Percentiles rank a stretch among this genome's conserved stretches.
These are phyloP conservation scores for Rissa tridactyla DNA, from an alignment of 2,113 vertebrate genomes.

Conservation along the genomic window DNA sequence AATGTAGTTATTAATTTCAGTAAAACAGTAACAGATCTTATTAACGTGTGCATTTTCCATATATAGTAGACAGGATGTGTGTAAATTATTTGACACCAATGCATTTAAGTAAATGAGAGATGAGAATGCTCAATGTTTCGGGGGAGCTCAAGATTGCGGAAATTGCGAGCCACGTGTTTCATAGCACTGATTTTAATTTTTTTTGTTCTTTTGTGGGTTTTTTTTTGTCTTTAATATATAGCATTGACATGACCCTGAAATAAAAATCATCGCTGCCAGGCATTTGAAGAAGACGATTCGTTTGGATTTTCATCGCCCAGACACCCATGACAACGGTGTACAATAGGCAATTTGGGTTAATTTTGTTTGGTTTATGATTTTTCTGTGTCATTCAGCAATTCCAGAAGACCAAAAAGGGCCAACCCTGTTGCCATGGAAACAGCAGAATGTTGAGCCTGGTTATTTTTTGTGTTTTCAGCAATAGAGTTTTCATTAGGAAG, in stretches of 20 bases:
- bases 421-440: not conserved
- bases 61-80: not conserved
- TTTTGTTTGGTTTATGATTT: conserved; percentile 26
- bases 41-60: not conserved
- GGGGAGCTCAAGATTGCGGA: not conserved
- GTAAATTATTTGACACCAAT: not conserved
- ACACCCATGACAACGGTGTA: not conserved
- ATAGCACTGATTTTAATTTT: not conserved
- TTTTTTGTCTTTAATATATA: not conserved
- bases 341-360: not conserved
- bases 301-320: not conserved
- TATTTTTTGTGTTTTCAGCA: not conserved
- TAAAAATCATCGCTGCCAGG: conserved; percentile 16
- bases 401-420: not conserved
- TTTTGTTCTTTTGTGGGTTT: not conserved
- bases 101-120: not conserved
- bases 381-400: conserved; percentile 40
- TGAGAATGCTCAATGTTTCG: not conserved
- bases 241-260: conserved; percentile 74
- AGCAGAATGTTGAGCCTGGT: not conserved
- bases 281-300: not conserved
- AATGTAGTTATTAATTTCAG: not conserved
- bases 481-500: not conserved
- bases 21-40: not conserved
- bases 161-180: not conserved